Evolutionary conservation across 2,797 vertebrate genomes (phyloP), one percentile per base, ranked within the genome.

Genomic region (Lithobates sylvaticus): DNA sequence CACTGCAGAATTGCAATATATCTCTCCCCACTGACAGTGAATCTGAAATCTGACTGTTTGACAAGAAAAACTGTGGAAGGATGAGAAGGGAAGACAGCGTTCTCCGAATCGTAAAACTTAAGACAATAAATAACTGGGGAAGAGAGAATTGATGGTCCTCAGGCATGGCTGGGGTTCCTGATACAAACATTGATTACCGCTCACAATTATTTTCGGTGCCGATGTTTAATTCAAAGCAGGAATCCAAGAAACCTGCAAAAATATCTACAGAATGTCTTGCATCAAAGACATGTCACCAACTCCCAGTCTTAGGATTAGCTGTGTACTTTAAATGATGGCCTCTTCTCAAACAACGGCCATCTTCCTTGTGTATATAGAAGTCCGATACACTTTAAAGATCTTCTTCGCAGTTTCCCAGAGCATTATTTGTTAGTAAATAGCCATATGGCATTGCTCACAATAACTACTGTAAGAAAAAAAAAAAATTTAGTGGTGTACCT

Each of bases 71-170:
- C 44, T 29, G 21, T 23, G n/a, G 18, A 23, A 23, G 69, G 65
- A 69, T 32, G 29, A 54, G 78, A 54, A 23, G 36, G 0, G 29
- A 29, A 80, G 18, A 29, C 2, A 10, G 44, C 0, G 23, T 70
- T 54, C 47, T 10, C 7, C 10, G 32, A 32, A n/a, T 76, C 12
- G 71, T 44, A 44, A 73, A 73, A 42, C 78, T 15, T 36, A 29
- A 15, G 29, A 34, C 67, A 13, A 69, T 70, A 80, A 71, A 70
- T 54, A n/a, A 68, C 78, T 36, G 18, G 13, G 13, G 2, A 26
- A n/a, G 34, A 18, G 23, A 71, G 42, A n/a, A 71, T 81, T 81
- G 50, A 81, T 81, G 78, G 5, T 26, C 67, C 47, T 36, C 13
- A 58, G 78, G 21, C 78, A 50, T 54, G 78, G 27, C 78, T 36